Base-by-base conservation (phyloP, 1,140 invertebrate species). In the Drosophila kepulauana region DNA sequence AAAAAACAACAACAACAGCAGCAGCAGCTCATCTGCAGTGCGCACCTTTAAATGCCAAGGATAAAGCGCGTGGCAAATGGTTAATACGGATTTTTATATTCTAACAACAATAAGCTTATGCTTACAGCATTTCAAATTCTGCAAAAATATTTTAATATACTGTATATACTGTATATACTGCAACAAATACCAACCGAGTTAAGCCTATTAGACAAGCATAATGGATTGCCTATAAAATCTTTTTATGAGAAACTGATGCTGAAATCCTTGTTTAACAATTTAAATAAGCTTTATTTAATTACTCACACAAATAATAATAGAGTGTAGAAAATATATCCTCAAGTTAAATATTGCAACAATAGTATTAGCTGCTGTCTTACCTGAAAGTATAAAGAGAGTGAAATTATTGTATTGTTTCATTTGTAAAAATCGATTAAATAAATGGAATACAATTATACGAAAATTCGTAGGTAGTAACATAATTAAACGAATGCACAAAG, bases 11-110 rank as follows among this genome's bases (percentile, higher is more conserved):
- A 46, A 46, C 11, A 28, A 43, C 5, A 46, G n/a, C 5, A 56
- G 3, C 5, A 51, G 4, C 41, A 25, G 7, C 59, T 63, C 51
- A 57, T 45, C 46, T 59, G 67, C 61, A 38, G 11, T 51, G 73
- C 59, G 28, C 68, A 63, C 64, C 87, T 69, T 80, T 88, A 88
- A 88, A 88, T 88, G 85, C 85, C 85, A 89, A 88, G 80, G 84
- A 88, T 89, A 70, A 78, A 5, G 51, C 66, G 66, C 59, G 49
- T 59, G 52, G 30, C 66, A 51, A 38, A 45, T 63, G 61, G 57
- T 79, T 79, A 79, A 78, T 72, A 46, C 38, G 35, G 15, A 64
- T 71, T 64, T 71, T 43, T 35, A n/a, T 52, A 38, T 7, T 2
- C 41, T 33, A 56, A 65, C 63, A 65, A 65, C 51, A 65, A 56